Evolutionary conservation across 2,113 vertebrate genomes (phyloP).

Genomic region (Vulpes vulpes): DNA sequence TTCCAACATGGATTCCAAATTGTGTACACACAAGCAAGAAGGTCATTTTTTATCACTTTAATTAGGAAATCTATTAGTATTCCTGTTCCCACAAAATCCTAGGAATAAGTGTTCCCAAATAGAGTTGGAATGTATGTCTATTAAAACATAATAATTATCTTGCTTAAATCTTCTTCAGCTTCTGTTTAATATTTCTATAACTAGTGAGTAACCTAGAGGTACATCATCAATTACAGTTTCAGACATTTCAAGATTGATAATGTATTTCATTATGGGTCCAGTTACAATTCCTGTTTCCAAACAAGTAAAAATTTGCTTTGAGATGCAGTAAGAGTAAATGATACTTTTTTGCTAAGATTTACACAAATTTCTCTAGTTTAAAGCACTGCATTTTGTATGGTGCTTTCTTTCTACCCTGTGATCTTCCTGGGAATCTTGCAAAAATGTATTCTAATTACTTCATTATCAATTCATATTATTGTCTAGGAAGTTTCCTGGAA

Average conservation of each 20-base stretch:
- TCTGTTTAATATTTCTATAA: slow-evolving; percentile 47
- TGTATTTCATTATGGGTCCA: slow-evolving; percentile 30
- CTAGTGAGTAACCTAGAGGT: slow-evolving; percentile 25
- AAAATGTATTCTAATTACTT: not conserved
- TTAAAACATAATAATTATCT: not conserved
- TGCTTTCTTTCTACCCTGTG: not conserved
- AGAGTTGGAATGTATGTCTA: not conserved
- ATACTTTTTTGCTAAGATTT: slow-evolving; percentile 42
- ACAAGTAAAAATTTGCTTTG: slow-evolving; percentile 48
- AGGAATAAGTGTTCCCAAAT: not conserved
- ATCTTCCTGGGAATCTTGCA: not conserved
- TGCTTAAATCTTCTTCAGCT: slow-evolving; percentile 22
- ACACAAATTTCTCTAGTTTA: slow-evolving; percentile 28
- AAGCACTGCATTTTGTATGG: not conserved
- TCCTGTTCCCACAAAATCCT: slow-evolving; percentile 32
- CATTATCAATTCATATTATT: not conserved
- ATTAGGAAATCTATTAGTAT: slow-evolving; percentile 21
- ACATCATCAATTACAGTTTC: slow-evolving; percentile 22
- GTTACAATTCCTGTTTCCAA: slow-evolving; percentile 46
- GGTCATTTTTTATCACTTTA: slow-evolving; percentile 28
- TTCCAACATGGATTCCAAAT: not conserved
- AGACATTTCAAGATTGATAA: slow-evolving; percentile 35
- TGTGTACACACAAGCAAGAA: not conserved
- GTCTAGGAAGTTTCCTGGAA: not conserved
- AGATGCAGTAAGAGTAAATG: slow-evolving; percentile 40